Percentiles rank a stretch among this genome's conserved stretches.
Conservation (phyloP, 2,113 vertebrate species). For the Oncorhynchus masou region DNA sequence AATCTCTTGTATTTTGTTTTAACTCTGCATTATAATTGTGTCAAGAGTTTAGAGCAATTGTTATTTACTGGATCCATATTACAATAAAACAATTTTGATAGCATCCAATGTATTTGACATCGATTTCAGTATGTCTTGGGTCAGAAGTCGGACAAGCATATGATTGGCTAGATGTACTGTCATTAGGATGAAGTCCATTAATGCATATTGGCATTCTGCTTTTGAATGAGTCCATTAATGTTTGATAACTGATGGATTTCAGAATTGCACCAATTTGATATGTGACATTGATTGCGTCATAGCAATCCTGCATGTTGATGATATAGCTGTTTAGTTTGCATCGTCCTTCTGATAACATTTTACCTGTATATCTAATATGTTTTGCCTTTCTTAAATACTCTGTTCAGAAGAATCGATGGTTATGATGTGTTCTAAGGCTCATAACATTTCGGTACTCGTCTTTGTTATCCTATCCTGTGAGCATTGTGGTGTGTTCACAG, state of each 20-base stretch:
- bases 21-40: neutral
- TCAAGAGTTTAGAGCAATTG: neutral
- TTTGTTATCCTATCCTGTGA: neutral
- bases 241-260: neutral
- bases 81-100: neutral
- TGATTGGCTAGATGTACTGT: conserved; percentile 65
- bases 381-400: too few species aligned
- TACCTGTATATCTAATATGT: too few species aligned
- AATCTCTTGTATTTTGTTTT: neutral
- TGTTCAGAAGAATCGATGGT: too few species aligned
- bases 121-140: conserved; percentile 35
- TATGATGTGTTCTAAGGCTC: neutral
- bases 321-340: too few species aligned
- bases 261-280: neutral
- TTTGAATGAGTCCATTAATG: neutral
- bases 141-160: conserved; percentile 63
- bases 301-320: too few species aligned
- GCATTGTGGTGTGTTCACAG: neutral
- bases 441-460: neutral
- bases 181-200: conserved; percentile 18
- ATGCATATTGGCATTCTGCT: conserved; percentile 2
- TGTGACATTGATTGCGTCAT: too few species aligned
- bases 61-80: neutral
- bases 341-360: too few species aligned
- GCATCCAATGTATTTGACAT: too few species aligned